Percentiles rank a stretch among this genome's conserved stretches.
Evolutionary conservation across 2,113 vertebrate species (phyloP).

Genomic region (Trematocara zebra): DNA sequence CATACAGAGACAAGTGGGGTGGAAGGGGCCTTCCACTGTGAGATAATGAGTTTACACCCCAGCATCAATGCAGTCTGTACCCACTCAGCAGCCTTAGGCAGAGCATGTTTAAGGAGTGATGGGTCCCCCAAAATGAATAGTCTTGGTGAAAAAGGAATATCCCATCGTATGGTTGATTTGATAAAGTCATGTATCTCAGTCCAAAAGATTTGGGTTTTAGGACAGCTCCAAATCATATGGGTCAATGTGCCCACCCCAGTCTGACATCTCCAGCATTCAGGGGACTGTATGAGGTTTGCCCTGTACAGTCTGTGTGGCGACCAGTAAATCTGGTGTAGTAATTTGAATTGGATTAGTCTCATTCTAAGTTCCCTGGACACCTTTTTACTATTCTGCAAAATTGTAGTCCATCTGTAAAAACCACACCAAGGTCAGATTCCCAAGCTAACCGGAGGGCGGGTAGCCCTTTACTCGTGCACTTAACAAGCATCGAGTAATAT

Average conservation of each 20-base stretch:
- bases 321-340: neutral
- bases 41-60: neutral
- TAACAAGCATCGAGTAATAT: neutral
- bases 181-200: no score
- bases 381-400: neutral
- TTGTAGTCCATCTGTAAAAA: neutral
- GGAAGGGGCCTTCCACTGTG: neutral
- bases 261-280: neutral
- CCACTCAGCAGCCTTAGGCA: neutral
- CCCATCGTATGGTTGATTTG: neutral
- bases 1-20: neutral
- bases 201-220: no score
- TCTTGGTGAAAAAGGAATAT: neutral
- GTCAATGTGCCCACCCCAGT: neutral
- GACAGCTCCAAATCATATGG: neutral
- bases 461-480: neutral
- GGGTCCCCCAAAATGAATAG: neutral
- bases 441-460: neutral
- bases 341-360: neutral
- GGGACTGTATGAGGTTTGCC: neutral
- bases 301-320: neutral
- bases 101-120: neutral
- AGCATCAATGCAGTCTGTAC: neutral
- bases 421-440: neutral
- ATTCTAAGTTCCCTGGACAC: neutral